Base-by-base conservation (phyloP, 2,888 invertebrate species). In the Dysmachus trigonus region DNA sequence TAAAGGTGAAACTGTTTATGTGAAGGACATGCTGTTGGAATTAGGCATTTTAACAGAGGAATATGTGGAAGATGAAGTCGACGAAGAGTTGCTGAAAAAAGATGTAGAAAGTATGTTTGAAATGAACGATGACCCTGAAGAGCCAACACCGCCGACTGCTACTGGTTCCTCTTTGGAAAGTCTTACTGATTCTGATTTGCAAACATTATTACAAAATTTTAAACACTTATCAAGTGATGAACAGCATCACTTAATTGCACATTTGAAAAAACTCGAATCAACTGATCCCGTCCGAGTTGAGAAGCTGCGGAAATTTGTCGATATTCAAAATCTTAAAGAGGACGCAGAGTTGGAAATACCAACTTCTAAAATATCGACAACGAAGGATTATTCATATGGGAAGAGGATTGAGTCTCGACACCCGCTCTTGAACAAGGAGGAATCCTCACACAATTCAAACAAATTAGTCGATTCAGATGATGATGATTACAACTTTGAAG, bases 401-500 rank as follows among this genome's bases (percentile, higher is more conserved):
- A 89, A 38, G 33, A 87, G 73, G 27, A 13, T 77, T 30, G 87
- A 88, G 33, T n/a, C 35, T 0, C n/a, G 35, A 8, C 33, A 73
- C 15, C 6, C 27, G 27, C 22, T 4, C 22, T 7, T 7, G 22
- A 35, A 86, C 33, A 35, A 88, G 87, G 89, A 89, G 81, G 89
- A 89, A 38, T 89, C 87, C 22, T 86, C 88, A 13, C 86, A 89
- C 41, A 89, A 90, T 0, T 91, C 92, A 0, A 90, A 90, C 22
- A 91, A 91, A 76, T 92, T 93, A 83, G 90, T 94, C 33, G 94
- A 94, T 86, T 93, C 94, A n/a, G 94, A 95, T 0, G 95, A 94
- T 74, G 94, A 96, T 89, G 96, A 97, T 90, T 97, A 97, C 89
- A 94, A 95, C n/a, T 96, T 95, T 88, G 96, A 96, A 88, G 97